Evolutionary conservation across 2,113 vertebrate species (phyloP).

Genomic region (Cyphomyrus discorhynchus): DNA sequence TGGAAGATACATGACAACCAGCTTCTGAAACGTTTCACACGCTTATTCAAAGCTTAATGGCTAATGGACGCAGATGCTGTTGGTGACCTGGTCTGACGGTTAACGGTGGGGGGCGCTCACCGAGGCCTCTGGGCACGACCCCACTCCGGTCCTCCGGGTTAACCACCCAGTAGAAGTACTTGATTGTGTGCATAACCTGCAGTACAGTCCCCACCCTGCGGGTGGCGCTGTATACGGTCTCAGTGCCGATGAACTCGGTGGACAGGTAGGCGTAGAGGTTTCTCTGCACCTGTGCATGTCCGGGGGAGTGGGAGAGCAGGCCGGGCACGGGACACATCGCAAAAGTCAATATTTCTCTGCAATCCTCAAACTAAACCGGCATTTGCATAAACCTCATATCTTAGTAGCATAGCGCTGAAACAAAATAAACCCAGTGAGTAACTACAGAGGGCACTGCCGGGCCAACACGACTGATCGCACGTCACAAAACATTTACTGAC

Average conservation of each 20-base stretch:
- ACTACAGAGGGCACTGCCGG: not conserved
- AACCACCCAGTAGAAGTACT: slow-evolving; percentile 93
- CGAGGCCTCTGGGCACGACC: slow-evolving; percentile 79
- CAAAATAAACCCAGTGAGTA: not conserved
- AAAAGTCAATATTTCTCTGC: not conserved
- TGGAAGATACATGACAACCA: too few relatives aligned
- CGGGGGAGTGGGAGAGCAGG: not conserved
- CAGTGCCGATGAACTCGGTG: slow-evolving; percentile 91
- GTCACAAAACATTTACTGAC: too few relatives aligned
- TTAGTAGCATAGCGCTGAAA: not conserved
- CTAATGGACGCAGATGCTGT: not conserved
- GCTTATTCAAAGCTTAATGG: too few relatives aligned
- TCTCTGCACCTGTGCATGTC: slow-evolving; percentile 74
- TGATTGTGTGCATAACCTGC: slow-evolving; percentile 89
- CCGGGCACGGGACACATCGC: not conserved
- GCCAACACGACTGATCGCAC: not conserved
- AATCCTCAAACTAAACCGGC: not conserved
- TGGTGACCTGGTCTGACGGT: not conserved
- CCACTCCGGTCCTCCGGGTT: slow-evolving; percentile 94
- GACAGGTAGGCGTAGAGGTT: slow-evolving; percentile 88
- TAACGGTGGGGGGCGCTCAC: slow-evolving; percentile 50
- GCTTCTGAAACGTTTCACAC: too few relatives aligned
- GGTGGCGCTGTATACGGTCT: slow-evolving; percentile 86
- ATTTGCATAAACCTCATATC: not conserved
- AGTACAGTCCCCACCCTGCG: slow-evolving; percentile 88